Conservation (phyloP, 2,113 vertebrate genomes). For the Colius striatus region DNA sequence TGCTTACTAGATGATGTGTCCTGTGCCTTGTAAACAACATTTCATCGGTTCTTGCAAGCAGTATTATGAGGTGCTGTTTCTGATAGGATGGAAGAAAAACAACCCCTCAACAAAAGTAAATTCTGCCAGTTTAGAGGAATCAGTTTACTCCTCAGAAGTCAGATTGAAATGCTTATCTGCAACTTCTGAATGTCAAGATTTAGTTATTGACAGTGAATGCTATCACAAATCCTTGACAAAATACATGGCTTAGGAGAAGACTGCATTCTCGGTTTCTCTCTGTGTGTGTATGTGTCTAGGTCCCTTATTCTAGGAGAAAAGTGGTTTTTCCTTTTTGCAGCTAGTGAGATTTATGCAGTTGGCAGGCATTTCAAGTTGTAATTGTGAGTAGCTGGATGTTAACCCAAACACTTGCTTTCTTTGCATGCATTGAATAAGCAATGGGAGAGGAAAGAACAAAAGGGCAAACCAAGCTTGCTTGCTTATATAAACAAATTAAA, state of each 20-base stretch:
- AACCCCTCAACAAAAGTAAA: not conserved
- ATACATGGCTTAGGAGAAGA: not conserved
- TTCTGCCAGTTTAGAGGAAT: not conserved
- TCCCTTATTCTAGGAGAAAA: not conserved
- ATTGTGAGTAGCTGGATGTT: not conserved
- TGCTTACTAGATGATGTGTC: not conserved
- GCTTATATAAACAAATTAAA: slow-evolving; percentile 36
- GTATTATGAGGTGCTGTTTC: not conserved
- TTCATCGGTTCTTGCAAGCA: not conserved
- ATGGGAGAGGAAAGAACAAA: not conserved
- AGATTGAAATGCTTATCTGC: not conserved
- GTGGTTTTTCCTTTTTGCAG: not conserved
- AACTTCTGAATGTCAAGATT: not conserved
- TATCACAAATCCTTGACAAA: not conserved
- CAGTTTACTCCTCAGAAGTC: not conserved
- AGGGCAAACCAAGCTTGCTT: not conserved
- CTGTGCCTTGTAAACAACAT: not conserved
- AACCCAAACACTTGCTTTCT: slow-evolving; percentile 36
- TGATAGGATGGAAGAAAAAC: not conserved
- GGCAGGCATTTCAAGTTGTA: not conserved
- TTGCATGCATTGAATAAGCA: not conserved
- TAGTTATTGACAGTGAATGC: not conserved
- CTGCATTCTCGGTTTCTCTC: not conserved
- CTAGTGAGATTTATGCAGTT: not conserved
- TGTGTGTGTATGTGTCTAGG: not conserved